A percentile compares a stretch with the other conserved stretches of the same genome.
Evolutionary conservation across 2,888 invertebrate species (phyloP).

Genomic region (Drosophila affinis): DNA sequence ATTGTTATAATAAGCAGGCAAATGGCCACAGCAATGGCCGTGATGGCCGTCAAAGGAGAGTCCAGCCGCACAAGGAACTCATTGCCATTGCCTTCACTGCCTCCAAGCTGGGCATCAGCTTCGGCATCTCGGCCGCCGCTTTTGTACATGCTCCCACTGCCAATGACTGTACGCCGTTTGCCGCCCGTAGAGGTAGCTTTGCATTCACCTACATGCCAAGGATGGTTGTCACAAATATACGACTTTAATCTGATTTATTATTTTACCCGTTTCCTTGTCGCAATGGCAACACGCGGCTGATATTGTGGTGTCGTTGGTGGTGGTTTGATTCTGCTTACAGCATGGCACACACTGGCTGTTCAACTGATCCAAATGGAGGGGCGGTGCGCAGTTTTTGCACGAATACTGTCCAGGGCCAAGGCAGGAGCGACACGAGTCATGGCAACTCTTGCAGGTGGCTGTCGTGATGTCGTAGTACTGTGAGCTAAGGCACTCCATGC

Average conservation of each 20-base stretch:
- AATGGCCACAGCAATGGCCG: conserved; percentile 87
- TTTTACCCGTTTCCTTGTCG: conserved; percentile 59
- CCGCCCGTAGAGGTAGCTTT: conserved; percentile 90
- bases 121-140: conserved; percentile 45
- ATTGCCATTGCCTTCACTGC: conserved; percentile 49
- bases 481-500: conserved; percentile 90
- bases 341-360: conserved; percentile 91
- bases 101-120: conserved; percentile 26
- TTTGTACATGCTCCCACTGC: conserved; percentile 46
- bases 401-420: conserved; percentile 89
- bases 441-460: conserved; percentile 88
- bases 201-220: conserved; percentile 86
- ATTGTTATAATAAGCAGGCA: conserved; percentile 89
- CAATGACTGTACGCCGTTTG: conserved; percentile 87
- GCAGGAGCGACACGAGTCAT: conserved; percentile 88
- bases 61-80: conserved; percentile 80
- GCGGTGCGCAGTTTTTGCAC: conserved; percentile 88
- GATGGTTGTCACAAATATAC: background rate
- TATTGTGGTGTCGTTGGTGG: conserved; percentile 85
- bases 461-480: conserved; percentile 89
- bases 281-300: conserved; percentile 56
- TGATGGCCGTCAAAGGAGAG: conserved; percentile 87
- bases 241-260: background rate
- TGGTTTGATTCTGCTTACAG: conserved; percentile 85
- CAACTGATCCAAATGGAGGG: conserved; percentile 88